Conservation (phyloP, 2,797 vertebrate species). For the Carcharodon carcharias region DNA sequence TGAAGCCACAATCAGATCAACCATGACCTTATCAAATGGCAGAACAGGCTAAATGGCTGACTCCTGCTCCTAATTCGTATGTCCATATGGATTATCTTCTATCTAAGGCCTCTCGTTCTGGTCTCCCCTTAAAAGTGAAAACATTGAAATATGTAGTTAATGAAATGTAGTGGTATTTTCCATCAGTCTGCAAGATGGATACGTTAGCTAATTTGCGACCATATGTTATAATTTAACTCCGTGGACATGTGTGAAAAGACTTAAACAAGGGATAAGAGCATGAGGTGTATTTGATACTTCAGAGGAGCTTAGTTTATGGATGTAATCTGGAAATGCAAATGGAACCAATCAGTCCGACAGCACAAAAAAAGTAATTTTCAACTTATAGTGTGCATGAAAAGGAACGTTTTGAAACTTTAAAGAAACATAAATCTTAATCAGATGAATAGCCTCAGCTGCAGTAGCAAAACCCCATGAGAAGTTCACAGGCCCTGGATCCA, state of each 20-base stretch:
- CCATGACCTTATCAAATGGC: too few relatives aligned
- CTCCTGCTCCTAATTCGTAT: too few relatives aligned
- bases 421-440: not conserved
- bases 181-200: not conserved
- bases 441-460: not conserved
- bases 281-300: not conserved
- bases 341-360: not conserved
- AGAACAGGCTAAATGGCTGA: too few relatives aligned
- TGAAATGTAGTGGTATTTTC: not conserved
- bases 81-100: not conserved
- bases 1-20: too few relatives aligned
- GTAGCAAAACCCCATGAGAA: not conserved
- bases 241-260: not conserved
- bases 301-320: not conserved
- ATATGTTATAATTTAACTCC: not conserved
- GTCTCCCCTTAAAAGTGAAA: not conserved
- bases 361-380: not conserved
- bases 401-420: not conserved
- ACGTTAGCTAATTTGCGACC: not conserved
- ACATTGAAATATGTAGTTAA: not conserved
- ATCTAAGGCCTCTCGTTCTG: not conserved
- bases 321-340: not conserved
- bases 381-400: not conserved
- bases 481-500: not conserved
- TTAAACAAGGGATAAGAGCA: not conserved